Evolutionary conservation across 2,113 vertebrate genomes (phyloP).

Genomic region (Amphiprion percula): DNA sequence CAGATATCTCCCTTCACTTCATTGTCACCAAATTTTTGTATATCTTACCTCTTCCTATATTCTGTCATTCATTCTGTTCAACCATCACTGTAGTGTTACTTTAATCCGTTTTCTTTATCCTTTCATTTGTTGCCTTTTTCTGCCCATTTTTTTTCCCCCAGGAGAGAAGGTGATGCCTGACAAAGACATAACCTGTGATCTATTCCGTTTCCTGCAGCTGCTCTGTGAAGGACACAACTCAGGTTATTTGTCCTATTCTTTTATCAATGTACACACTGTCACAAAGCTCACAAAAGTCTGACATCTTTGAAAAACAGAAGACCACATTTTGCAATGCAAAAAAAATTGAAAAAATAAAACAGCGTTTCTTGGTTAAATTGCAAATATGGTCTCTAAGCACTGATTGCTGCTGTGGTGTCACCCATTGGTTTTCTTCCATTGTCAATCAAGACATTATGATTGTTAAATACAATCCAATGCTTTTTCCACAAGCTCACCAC

Average conservation of each 20-base stretch:
- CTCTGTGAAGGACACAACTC: conserved; percentile 98
- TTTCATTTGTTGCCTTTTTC: conserved; percentile 2
- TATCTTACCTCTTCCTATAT: neutral
- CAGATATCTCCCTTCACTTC: conserved; percentile 8
- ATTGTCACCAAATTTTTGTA: neutral
- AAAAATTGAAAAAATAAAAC: neutral
- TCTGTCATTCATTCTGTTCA: neutral
- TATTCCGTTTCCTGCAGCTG: conserved; percentile 96
- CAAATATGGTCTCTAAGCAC: too few species aligned
- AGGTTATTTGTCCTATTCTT: conserved; percentile 81
- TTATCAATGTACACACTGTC: neutral
- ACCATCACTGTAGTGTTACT: neutral
- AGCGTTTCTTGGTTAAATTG: too few species aligned
- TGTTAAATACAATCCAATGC: too few species aligned
- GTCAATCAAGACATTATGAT: too few species aligned
- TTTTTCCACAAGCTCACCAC: neutral
- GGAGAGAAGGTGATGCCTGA: conserved; percentile 95
- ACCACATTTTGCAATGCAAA: neutral
- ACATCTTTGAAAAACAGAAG: neutral
- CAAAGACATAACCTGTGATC: conserved; percentile 94
- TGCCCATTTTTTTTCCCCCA: conserved; percentile 64
- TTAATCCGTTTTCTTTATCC: neutral
- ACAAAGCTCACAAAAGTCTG: neutral
- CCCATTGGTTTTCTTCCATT: too few species aligned
- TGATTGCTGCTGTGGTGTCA: neutral